Evolutionary conservation across 2,113 vertebrate species (phyloP).

Genomic region (Mixornis gularis): DNA sequence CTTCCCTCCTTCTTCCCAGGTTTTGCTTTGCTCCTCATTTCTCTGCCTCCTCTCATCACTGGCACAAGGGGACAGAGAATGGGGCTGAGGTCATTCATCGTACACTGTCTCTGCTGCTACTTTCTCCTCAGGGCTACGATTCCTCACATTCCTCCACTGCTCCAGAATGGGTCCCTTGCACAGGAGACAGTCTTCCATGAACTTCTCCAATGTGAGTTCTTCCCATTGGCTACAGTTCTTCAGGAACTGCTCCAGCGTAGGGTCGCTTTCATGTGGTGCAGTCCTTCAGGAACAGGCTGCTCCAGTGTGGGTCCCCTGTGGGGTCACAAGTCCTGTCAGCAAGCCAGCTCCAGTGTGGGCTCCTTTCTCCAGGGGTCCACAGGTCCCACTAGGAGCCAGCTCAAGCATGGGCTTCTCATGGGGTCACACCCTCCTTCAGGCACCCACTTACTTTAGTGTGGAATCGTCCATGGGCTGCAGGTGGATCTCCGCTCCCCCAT

Average conservation of each 20-base stretch:
- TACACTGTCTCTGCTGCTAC: background rate
- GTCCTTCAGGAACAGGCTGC: background rate
- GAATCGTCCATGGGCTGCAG: background rate
- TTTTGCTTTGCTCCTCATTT: background rate
- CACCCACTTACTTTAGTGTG: background rate
- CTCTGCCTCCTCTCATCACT: background rate
- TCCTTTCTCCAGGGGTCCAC: background rate
- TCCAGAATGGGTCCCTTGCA: background rate
- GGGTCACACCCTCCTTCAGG: rapidly evolving
- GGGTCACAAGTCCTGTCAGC: background rate
- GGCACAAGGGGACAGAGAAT: background rate
- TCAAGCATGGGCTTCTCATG: background rate
- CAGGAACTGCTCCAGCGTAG: background rate
- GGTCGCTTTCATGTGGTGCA: background rate
- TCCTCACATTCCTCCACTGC: background rate
- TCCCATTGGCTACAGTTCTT: background rate
- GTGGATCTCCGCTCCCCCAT: no score
- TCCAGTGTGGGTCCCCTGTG: background rate
- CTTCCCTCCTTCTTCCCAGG: background rate
- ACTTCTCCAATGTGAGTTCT: background rate
- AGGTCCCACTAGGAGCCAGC: background rate
- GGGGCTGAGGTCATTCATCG: background rate
- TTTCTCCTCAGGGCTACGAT: background rate
- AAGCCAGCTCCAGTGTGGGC: background rate
- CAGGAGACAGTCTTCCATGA: no score